These are phyloP conservation scores for Lepidocolaptes lacrymiger DNA, from an alignment of 2,797 vertebrate species.

Conservation along the genomic window DNA sequence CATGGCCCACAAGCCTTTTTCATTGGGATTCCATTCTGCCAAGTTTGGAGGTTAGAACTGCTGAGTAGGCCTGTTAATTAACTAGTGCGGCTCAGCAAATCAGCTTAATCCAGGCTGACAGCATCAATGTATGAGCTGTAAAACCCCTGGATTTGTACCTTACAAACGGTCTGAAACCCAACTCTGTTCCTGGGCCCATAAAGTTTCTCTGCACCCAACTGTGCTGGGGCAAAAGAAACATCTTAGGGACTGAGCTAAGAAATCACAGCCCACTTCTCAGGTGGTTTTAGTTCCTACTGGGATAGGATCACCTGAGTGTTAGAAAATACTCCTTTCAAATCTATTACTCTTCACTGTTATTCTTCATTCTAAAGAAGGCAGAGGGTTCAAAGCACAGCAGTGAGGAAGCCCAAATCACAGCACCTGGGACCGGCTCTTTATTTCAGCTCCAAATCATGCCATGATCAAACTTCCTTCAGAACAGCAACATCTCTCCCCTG, in stretches of 20 bases:
- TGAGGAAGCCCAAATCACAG: background rate
- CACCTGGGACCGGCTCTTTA: background rate
- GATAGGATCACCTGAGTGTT: background rate
- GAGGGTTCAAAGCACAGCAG: background rate
- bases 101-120: conserved; percentile 52
- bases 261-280: background rate
- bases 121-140: background rate
- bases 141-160: conserved; percentile 36
- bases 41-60: conserved; percentile 35
- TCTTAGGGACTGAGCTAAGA: background rate
- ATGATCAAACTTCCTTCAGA: background rate
- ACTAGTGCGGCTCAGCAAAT: conserved; percentile 45
- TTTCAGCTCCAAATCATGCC: background rate
- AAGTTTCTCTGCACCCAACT: background rate
- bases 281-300: background rate
- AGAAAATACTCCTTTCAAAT: background rate
- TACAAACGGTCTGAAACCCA: background rate
- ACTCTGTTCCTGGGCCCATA: background rate
- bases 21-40: conserved; percentile 7
- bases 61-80: conserved; percentile 35
- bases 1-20: background rate
- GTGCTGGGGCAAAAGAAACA: background rate
- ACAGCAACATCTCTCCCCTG: background rate
- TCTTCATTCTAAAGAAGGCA: background rate
- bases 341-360: background rate